Conservation (phyloP, 2,888 invertebrate species). For the Villa cingulata region DNA sequence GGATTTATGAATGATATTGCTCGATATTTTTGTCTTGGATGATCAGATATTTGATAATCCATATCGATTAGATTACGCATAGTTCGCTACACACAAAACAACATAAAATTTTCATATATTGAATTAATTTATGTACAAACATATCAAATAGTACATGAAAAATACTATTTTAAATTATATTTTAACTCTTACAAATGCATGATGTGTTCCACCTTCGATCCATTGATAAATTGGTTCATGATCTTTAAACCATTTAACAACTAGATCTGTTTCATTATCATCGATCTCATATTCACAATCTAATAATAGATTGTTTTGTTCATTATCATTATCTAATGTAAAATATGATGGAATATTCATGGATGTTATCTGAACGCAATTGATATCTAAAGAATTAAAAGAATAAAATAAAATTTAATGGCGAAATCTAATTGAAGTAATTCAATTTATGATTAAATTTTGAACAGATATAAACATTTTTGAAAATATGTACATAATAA, state of each 20-base stretch:
- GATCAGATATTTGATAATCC: conserved; percentile 48
- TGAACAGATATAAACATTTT: too few relatives aligned
- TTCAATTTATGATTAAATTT: too few relatives aligned
- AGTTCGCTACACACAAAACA: conserved; percentile 15
- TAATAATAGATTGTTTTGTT: conserved; percentile 34
- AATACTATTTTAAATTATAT: neutral
- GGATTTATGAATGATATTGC: conserved; percentile 55
- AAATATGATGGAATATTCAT: conserved; percentile 2
- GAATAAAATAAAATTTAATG: neutral
- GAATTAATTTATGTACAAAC: too few relatives aligned
- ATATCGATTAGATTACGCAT: conserved; percentile 47
- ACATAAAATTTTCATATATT: neutral
- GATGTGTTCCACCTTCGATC: conserved; percentile 57
- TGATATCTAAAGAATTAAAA: neutral
- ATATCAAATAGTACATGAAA: too few relatives aligned
- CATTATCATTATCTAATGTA: neutral
- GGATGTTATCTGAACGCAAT: conserved; percentile 1
- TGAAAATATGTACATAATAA: too few relatives aligned
- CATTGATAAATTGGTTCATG: conserved; percentile 66
- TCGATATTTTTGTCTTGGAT: conserved; percentile 53
- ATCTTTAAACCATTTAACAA: conserved; percentile 63
- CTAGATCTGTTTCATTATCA: conserved; percentile 50
- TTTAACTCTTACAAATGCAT: conserved; percentile 32
- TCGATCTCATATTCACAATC: conserved; percentile 57
- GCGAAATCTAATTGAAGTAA: too few relatives aligned